Conservation (phyloP, 2,888 invertebrate genomes). For the Eilema sororculum region DNA sequence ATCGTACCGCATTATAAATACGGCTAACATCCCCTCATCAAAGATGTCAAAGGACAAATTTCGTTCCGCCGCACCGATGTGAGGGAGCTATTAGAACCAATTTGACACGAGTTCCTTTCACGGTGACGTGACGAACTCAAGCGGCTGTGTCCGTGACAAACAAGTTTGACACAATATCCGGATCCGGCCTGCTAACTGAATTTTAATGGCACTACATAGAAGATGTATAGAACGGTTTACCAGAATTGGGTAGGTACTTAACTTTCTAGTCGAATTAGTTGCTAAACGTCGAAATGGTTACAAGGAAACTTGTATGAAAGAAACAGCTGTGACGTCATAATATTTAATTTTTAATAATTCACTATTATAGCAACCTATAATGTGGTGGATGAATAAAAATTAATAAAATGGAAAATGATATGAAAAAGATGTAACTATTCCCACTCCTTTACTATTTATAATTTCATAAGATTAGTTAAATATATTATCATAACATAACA, state of each 20-base stretch:
- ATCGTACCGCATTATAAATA: not conserved
- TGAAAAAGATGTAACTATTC: too few species aligned
- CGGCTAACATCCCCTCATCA: constrained; percentile 2
- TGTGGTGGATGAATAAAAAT: too few species aligned
- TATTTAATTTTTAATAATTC: too few species aligned
- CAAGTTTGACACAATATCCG: constrained; percentile 52
- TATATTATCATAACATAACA: too few species aligned
- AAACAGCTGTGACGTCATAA: too few species aligned
- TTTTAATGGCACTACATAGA: constrained; percentile 32
- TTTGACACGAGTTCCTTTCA: constrained; percentile 21
- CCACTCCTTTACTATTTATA: too few species aligned
- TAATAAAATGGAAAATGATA: too few species aligned
- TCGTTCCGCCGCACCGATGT: not conserved
- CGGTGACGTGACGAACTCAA: constrained; percentile 38
- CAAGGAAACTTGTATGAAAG: too few species aligned
- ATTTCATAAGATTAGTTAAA: too few species aligned
- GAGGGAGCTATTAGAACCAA: constrained; percentile 28
- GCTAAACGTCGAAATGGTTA: too few species aligned
- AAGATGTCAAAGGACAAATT: not conserved
- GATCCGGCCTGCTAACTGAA: constrained; percentile 34
- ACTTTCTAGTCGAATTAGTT: too few species aligned
- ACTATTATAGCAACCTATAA: too few species aligned
- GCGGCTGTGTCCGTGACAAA: constrained; percentile 52
- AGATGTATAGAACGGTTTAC: constrained; percentile 26
- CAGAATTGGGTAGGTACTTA: not conserved